Evolutionary conservation across 1,140 invertebrate genomes (phyloP).

Genomic region (Trachymyrmex cornetzi): DNA sequence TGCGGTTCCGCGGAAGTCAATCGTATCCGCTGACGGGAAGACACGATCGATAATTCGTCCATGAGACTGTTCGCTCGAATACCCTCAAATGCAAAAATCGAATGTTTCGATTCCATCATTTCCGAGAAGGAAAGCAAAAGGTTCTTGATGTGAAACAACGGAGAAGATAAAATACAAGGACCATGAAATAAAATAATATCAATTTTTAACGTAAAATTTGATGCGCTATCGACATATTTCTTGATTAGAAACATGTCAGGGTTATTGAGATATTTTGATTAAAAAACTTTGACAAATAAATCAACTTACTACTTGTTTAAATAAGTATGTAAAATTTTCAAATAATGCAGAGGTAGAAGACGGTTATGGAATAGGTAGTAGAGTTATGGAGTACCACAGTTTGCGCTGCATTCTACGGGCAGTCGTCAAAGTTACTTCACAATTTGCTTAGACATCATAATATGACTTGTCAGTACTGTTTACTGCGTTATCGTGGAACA

Average conservation of each 20-base stretch:
- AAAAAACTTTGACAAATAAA: too few relatives aligned
- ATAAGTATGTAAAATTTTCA: not conserved
- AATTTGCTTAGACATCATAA: too few relatives aligned
- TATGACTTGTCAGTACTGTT: too few relatives aligned
- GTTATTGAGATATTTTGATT: too few relatives aligned
- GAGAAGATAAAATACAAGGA: not conserved
- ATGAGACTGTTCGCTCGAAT: not conserved
- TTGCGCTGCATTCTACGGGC: too few relatives aligned
- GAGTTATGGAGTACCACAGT: too few relatives aligned
- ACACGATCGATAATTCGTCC: slow-evolving; percentile 18
- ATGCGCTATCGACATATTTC: not conserved
- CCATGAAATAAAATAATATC: not conserved
- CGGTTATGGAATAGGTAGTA: too few relatives aligned
- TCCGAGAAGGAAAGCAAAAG: not conserved
- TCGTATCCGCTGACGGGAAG: not conserved
- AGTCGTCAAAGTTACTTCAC: too few relatives aligned
- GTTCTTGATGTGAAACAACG: not conserved
- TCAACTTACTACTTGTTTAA: not conserved
- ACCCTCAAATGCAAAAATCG: not conserved
- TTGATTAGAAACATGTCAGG: too few relatives aligned
- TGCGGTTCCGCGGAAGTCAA: slow-evolving; percentile 37
- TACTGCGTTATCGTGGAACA: too few relatives aligned
- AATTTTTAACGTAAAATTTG: not conserved
- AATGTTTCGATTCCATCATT: not conserved
- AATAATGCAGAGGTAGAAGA: not conserved